phyloP scores from a whole-genome alignment of 2,888 invertebrate genomes.

The Tiliacea aurago region DNA sequence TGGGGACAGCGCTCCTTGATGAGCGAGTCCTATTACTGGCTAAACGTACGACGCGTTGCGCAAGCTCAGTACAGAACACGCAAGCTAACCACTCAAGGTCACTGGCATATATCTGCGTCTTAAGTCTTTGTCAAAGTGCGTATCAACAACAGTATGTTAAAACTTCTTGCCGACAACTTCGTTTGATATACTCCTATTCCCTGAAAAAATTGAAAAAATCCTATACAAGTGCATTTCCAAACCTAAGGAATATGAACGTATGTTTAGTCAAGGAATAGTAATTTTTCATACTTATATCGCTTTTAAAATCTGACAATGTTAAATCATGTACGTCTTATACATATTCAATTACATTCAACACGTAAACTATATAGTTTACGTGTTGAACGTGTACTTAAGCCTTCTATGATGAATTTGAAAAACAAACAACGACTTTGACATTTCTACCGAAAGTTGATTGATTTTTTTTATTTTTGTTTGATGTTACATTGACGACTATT shows the following conservation, averaged over 20 bases:
- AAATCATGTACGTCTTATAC: not conserved
- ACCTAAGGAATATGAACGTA: not conserved
- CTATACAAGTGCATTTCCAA: not conserved
- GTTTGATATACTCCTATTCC: not conserved
- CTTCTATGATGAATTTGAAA: not conserved
- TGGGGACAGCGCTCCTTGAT: too few relatives aligned
- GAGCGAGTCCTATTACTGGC: too few relatives aligned
- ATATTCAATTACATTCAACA: too few relatives aligned
- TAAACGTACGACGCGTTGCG: too few relatives aligned
- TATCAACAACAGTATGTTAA: not conserved
- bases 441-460: constrained; percentile 2
- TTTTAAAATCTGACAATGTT: not conserved
- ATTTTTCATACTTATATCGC: not conserved
- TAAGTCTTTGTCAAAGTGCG: not conserved
- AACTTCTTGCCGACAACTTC: not conserved
- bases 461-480: not conserved
- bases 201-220: not conserved
- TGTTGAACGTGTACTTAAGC: not conserved
- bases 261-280: not conserved
- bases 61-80: too few relatives aligned
- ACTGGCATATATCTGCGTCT: too few relatives aligned
- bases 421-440: constrained; percentile 3
- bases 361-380: not conserved
- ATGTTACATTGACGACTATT: not conserved
- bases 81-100: too few relatives aligned